Conservation (phyloP, 1,140 invertebrate genomes). For the Drosophila arizonae region DNA sequence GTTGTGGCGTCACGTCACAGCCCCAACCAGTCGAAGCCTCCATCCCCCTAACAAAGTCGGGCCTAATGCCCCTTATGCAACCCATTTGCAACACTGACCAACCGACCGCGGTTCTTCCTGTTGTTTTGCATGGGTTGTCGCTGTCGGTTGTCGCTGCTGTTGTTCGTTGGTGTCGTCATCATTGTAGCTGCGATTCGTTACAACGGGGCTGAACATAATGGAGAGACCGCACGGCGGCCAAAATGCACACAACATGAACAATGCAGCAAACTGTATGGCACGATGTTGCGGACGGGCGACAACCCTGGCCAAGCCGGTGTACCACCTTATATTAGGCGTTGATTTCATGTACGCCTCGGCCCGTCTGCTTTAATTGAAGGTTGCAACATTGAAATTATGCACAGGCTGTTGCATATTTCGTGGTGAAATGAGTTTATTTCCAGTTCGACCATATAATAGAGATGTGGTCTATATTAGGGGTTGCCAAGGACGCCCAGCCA, state of each 20-base stretch:
- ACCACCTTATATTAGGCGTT: conserved; percentile 47
- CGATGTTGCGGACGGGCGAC: conserved; percentile 8
- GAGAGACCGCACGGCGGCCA: conserved; percentile 60
- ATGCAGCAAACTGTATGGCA: conserved; percentile 10
- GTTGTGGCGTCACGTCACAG: conserved; percentile 41
- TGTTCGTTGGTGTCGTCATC: conserved; percentile 35
- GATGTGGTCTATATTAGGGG: neutral
- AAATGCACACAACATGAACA: conserved; percentile 72
- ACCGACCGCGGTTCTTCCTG: conserved; percentile 40
- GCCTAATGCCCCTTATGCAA: conserved; percentile 31
- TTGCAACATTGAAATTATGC: conserved; percentile 39
- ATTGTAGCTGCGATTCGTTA: conserved; percentile 4
- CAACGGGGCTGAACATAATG: conserved; percentile 53
- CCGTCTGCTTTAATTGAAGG: conserved; percentile 37
- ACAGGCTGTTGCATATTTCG: conserved; percentile 28
- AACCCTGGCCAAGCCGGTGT: conserved; percentile 37
- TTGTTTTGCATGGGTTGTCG: conserved; percentile 67
- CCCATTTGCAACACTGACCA: conserved; percentile 29
- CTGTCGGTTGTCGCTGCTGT: conserved; percentile 26
- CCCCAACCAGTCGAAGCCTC: neutral
- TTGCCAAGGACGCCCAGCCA: neutral
- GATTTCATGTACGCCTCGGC: conserved; percentile 30
- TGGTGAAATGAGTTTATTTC: conserved; percentile 10
- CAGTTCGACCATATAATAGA: conserved; percentile 2
- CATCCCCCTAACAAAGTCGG: neutral